Evolutionary conservation across 2,113 vertebrate genomes (phyloP).

Genomic region (Xiphophorus hellerii): DNA sequence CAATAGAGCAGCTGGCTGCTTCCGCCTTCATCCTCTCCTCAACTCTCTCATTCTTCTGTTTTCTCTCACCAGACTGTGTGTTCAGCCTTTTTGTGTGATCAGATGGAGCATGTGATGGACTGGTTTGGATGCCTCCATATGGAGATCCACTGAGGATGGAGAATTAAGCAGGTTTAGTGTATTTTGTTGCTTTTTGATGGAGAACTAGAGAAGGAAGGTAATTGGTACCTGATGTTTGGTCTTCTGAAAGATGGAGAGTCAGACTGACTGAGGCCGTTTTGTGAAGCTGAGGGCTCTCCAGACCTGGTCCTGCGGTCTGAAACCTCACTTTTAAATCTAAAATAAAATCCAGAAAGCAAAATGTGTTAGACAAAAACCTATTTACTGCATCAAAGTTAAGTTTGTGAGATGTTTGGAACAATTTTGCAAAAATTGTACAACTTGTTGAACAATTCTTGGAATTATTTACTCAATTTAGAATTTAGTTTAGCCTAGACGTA

Average conservation of each 20-base stretch:
- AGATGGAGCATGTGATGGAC: conserved; percentile 74
- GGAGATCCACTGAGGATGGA: conserved; percentile 68
- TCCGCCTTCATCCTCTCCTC: conserved; percentile 75
- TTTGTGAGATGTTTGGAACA: accelerated
- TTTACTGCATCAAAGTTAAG: neutral
- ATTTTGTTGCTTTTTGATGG: neutral
- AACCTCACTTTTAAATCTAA: conserved; percentile 79
- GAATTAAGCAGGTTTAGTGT: neutral
- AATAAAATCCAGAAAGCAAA: conserved; percentile 2
- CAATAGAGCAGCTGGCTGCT: conserved; percentile 78
- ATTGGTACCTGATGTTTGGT: conserved; percentile 82
- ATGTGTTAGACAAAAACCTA: neutral
- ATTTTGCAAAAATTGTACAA: neutral
- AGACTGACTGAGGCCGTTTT: conserved; percentile 83
- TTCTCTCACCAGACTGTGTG: conserved; percentile 71
- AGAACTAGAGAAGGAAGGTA: neutral
- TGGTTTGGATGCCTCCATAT: conserved; percentile 78
- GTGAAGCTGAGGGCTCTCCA: conserved; percentile 73
- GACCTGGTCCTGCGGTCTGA: conserved; percentile 68
- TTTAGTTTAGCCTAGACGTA: neutral
- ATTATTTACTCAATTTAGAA: neutral
- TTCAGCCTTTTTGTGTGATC: conserved; percentile 78
- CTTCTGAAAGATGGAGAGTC: conserved; percentile 84
- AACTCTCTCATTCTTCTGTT: conserved; percentile 68
- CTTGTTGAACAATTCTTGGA: neutral